Conservation (phyloP, 1,140 invertebrate species). For the Helicorthomorpha holstii region DNA sequence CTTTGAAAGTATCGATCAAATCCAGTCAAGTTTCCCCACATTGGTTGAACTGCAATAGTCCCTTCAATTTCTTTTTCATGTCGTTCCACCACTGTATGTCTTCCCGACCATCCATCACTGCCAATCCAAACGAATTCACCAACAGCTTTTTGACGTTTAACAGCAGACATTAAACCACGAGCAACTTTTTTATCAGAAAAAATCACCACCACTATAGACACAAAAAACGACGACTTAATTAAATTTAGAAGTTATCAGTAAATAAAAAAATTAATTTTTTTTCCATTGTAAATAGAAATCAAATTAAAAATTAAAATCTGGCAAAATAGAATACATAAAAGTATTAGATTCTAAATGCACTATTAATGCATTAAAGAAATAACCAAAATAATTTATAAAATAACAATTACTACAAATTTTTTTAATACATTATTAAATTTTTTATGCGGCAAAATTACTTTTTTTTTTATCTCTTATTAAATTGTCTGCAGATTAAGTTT, state of each 20-base stretch:
- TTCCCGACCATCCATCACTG: constrained; percentile 34
- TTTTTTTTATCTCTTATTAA: constrained; percentile 15
- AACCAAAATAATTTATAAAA: too few relatives aligned
- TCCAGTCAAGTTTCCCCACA: constrained; percentile 26
- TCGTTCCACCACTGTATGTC: constrained; percentile 19
- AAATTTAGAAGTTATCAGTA: background rate
- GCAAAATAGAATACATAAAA: too few relatives aligned
- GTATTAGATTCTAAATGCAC: too few relatives aligned
- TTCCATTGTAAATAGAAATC: background rate
- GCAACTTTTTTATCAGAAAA: constrained; percentile 34
- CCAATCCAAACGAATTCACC: constrained; percentile 34
- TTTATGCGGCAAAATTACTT: background rate
- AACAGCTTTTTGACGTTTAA: constrained; percentile 20
- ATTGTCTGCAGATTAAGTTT: too few relatives aligned
- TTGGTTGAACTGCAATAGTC: constrained; percentile 35
- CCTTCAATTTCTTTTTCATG: constrained; percentile 30
- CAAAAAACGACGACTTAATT: constrained; percentile 1
- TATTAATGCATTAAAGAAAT: too few relatives aligned
- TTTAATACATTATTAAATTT: too few relatives aligned
- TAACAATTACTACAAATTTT: too few relatives aligned
- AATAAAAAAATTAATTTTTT: background rate
- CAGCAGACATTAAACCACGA: constrained; percentile 28
- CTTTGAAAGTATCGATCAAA: constrained; percentile 35
- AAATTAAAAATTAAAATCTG: too few relatives aligned
- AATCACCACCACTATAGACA: constrained; percentile 32